Evolutionary conservation across 2,888 invertebrate genomes (phyloP).

Genomic region (Suillia variegata): DNA sequence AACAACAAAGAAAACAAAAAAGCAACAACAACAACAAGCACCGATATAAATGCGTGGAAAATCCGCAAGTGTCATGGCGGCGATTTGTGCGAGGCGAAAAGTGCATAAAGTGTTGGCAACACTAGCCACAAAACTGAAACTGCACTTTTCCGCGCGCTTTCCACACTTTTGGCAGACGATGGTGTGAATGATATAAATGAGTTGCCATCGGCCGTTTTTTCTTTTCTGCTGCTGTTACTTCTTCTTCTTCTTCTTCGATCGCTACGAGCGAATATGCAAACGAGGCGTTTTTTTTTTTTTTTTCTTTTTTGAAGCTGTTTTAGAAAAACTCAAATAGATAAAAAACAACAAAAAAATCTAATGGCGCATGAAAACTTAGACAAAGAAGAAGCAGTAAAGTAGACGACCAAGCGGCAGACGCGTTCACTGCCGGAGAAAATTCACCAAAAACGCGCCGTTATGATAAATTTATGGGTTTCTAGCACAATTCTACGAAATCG

Average conservation of each 20-base stretch:
- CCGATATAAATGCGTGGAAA: conserved; percentile 12
- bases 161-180: background rate
- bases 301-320: too few species aligned
- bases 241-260: background rate
- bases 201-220: too few species aligned
- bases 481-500: background rate
- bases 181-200: conserved; percentile 2
- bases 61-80: background rate
- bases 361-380: background rate
- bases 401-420: background rate
- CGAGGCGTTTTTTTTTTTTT: background rate
- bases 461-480: conserved; percentile 7
- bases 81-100: too few species aligned
- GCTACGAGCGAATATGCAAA: conserved; percentile 1
- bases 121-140: background rate
- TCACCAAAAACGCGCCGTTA: background rate
- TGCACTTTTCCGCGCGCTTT: background rate
- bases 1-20: too few species aligned
- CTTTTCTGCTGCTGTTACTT: too few species aligned
- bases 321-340: background rate
- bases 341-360: background rate
- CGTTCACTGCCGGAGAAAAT: conserved; percentile 6
- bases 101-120: background rate
- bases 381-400: background rate
- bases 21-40: too few species aligned